Evolutionary conservation across 1,140 invertebrate species (phyloP).

Genomic region (Drosophila nikananu): DNA sequence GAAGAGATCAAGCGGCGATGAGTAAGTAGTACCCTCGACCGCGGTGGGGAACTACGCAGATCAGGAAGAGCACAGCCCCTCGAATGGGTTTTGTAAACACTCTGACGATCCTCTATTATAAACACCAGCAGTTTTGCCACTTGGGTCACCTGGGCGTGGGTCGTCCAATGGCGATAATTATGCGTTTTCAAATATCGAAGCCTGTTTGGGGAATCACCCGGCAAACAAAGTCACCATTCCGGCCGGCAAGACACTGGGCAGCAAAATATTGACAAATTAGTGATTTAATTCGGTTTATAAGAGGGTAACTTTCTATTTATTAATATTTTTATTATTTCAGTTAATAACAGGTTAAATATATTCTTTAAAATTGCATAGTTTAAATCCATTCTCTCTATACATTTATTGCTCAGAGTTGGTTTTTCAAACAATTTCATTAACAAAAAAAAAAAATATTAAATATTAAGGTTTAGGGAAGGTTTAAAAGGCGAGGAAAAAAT

Average conservation of each 20-base stretch:
- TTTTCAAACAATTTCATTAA: no score
- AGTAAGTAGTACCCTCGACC: conserved; percentile 31
- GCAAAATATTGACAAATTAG: no score
- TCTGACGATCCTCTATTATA: background rate
- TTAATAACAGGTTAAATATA: no score
- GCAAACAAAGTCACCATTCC: conserved; percentile 21
- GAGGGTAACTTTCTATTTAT: no score
- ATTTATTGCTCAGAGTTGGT: no score
- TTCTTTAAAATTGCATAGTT: no score
- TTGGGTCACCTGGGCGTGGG: conserved; percentile 29
- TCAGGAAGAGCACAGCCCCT: conserved; percentile 33
- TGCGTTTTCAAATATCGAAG: conserved; percentile 18
- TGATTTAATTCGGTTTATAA: background rate
- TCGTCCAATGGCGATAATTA: conserved; percentile 33
- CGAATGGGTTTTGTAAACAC: conserved; percentile 27
- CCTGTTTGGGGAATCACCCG: conserved; percentile 61
- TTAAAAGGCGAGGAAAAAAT: no score
- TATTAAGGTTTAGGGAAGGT: no score
- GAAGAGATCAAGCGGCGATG: conserved; percentile 12
- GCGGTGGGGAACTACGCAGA: conserved; percentile 51
- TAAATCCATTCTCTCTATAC: no score
- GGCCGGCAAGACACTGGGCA: conserved; percentile 8
- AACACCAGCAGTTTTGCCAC: background rate
- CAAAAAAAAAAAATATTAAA: no score
- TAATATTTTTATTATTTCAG: no score